A percentile compares a stretch with the other conserved stretches of the same genome.
phyloP scores from a whole-genome alignment of 2,888 invertebrate species.

The Platycheirus rosarum region DNA sequence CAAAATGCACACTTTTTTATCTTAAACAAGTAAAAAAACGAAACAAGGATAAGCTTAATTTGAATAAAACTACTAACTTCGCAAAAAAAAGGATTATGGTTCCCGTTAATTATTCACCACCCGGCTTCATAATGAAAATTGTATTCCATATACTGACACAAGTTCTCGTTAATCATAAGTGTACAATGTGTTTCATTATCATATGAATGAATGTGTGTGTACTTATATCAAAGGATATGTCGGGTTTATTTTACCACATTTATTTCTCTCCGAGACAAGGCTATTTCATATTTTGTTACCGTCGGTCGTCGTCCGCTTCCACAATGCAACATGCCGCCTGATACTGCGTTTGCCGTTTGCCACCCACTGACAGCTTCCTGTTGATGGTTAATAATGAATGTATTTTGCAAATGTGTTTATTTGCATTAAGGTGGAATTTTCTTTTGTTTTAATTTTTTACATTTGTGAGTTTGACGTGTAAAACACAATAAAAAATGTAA shows the following conservation, averaged over 20 bases:
- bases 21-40: conserved; percentile 2
- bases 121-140: conserved; percentile 65
- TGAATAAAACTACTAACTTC: conserved; percentile 64
- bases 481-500: conserved; percentile 32
- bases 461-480: conserved; percentile 52
- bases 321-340: conserved; percentile 3
- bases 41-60: conserved; percentile 51
- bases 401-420: conserved; percentile 30
- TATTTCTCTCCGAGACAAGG: conserved; percentile 45
- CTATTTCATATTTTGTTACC: conserved; percentile 56
- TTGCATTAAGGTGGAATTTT: conserved; percentile 52
- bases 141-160: conserved; percentile 2
- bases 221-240: conserved; percentile 62
- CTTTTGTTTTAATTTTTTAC: conserved; percentile 48
- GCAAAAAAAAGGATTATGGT: conserved; percentile 66
- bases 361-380: conserved; percentile 22
- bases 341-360: background rate
- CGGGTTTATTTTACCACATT: conserved; percentile 26
- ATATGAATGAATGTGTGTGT: background rate
- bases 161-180: conserved; percentile 4
- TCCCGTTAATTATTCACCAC: conserved; percentile 68
- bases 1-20: conserved; percentile 21
- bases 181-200: conserved; percentile 8
- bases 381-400: conserved; percentile 64
- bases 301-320: conserved; percentile 23